These are phyloP conservation scores for Lutjanus argentimaculatus DNA, from an alignment of 2,797 vertebrate species.

Conservation along the genomic window DNA sequence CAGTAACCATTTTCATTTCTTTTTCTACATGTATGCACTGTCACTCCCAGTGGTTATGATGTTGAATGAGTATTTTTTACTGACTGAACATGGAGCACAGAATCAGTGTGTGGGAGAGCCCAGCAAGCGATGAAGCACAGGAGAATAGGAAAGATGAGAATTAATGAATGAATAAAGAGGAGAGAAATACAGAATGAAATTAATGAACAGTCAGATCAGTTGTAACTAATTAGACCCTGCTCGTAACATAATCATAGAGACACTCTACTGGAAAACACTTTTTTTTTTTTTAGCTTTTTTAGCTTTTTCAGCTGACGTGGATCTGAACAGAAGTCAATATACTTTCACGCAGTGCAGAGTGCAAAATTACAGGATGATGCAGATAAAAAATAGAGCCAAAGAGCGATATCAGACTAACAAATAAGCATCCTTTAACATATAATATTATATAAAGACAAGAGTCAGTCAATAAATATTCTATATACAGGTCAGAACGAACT, in stretches of 20 bases:
- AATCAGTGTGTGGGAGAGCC: background rate
- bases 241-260: constrained; percentile 24
- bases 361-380: background rate
- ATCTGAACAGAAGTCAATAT: background rate
- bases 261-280: background rate
- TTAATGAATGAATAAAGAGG: constrained; percentile 10
- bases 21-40: constrained; percentile 35
- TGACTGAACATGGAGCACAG: background rate
- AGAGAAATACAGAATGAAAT: background rate
- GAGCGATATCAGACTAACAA: background rate
- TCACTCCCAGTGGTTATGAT: constrained; percentile 23
- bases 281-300: background rate
- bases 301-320: background rate
- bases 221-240: constrained; percentile 7
- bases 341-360: background rate
- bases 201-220: constrained; percentile 26
- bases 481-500: too few species aligned
- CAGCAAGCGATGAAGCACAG: constrained; percentile 8
- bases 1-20: constrained; percentile 46
- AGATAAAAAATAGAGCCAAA: background rate
- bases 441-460: background rate
- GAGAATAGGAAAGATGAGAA: background rate
- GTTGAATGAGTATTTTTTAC: constrained; percentile 27
- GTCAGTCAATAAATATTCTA: background rate
- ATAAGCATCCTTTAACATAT: background rate